A percentile compares a stretch with the other conserved stretches of the same genome.
Conservation (phyloP, 2,797 vertebrate species). For the Gila robusta region DNA sequence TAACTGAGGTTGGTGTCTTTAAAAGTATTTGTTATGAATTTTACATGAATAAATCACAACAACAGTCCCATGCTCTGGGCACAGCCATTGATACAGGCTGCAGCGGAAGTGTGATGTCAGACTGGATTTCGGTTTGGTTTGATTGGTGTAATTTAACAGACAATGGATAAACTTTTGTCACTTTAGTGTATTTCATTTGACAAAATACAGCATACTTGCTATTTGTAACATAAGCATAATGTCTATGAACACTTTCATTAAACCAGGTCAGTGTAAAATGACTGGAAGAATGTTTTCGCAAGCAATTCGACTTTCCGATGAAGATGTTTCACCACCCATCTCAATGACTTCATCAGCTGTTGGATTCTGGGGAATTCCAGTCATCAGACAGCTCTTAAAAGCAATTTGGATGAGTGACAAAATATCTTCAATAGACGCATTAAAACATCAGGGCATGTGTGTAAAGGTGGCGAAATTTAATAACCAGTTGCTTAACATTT, state of each 20-base stretch:
- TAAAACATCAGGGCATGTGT: constrained; percentile 28
- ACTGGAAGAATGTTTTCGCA: constrained; percentile 18
- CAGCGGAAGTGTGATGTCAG: too few relatives aligned
- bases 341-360: constrained; percentile 51
- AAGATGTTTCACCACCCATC: constrained; percentile 37
- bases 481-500: constrained; percentile 56
- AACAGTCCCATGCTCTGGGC: too few relatives aligned
- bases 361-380: constrained; percentile 38
- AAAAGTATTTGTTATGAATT: too few relatives aligned
- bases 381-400: constrained; percentile 26
- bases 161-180: not conserved
- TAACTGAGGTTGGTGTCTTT: too few relatives aligned
- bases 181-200: not conserved
- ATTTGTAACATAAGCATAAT: constrained; percentile 4
- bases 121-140: not conserved
- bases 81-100: too few relatives aligned
- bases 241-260: not conserved
- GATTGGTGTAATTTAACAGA: not conserved
- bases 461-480: constrained; percentile 50
- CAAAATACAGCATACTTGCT: not conserved
- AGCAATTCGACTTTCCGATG: constrained; percentile 25
- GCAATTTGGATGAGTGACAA: constrained; percentile 22
- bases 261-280: not conserved
- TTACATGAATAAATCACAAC: too few relatives aligned
- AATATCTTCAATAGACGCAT: constrained; percentile 32